Evolutionary conservation across 2,797 vertebrate species (phyloP), one percentile per base, ranked within the genome.

Genomic region (Gymnothorax reevesii): DNA sequence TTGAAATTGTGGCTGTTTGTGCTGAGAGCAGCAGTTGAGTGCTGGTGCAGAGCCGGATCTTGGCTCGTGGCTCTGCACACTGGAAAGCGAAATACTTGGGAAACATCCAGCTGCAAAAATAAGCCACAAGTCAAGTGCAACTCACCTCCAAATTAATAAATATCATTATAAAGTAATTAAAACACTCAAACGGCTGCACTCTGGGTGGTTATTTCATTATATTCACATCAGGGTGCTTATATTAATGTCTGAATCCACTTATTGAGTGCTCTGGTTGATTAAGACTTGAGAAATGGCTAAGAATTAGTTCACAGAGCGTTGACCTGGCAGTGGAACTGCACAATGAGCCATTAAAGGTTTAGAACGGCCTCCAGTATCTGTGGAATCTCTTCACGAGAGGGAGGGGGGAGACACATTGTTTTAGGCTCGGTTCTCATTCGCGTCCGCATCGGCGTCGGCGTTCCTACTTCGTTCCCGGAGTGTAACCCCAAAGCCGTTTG

Each of bases 301-400:
- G 49, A 42, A 42, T 75, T 13, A 42, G 33, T 17, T 15, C 2
- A 49, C 73, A 75, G 33, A 75, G n/a, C n/a, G 33, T 42, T 15
- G 27, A 13, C 17, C 49, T 42, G 73, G 73, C 13, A 49, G 33
- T 6, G 73, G 73, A 75, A 49, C 73, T 17, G 73, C 7, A 42
- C 13, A 15, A 15, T 75, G 13, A 42, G 33, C 33, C 73, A 49
- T 42, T 75, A 9, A 49, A 75, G 69, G 13, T 2, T 73, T 7
- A 71, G 12, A 27, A 42, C 33, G 7, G 20, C 33, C 73, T 49
- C 27, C 33, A 5, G 7, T 20, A 91, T 89, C 87, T 88, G 88
- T 89, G 64, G 66, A 57, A 86, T 86, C 84, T 62, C 55, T 57
- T 86, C 66, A 88, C 69, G 66, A 89, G 2, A 42, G 33, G 33